phyloP scores from a whole-genome alignment of 2,888 invertebrate genomes.

The Peribatodes rhomboidaria region DNA sequence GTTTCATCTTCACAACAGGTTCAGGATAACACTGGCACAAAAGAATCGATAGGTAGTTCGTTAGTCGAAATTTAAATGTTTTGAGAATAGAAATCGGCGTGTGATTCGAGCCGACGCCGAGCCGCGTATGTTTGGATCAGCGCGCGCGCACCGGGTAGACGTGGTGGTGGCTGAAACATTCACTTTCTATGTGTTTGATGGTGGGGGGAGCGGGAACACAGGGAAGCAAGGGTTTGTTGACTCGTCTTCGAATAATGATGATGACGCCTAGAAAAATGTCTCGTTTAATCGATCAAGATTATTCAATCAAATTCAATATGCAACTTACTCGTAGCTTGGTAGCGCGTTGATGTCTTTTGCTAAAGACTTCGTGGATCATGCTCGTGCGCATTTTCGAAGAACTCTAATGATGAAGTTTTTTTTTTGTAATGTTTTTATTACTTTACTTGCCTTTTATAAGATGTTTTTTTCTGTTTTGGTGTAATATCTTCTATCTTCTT shows the following conservation, averaged over 20 bases:
- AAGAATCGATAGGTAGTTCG: conserved; percentile 48
- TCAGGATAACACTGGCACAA: conserved; percentile 73
- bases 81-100: conserved; percentile 62
- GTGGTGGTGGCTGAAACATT: conserved; percentile 67
- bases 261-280: neutral
- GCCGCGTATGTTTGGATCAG: conserved; percentile 74
- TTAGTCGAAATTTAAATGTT: conserved; percentile 48
- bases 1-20: conserved; percentile 61
- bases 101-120: conserved; percentile 73
- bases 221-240: conserved; percentile 82
- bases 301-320: neutral
- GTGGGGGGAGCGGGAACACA: conserved; percentile 74
- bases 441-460: too few relatives aligned
- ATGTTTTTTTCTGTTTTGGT: too few relatives aligned
- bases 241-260: conserved; percentile 50
- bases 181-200: conserved; percentile 76
- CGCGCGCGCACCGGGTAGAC: conserved; percentile 55
- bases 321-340: neutral
- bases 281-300: neutral
- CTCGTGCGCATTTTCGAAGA: too few relatives aligned
- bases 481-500: too few relatives aligned
- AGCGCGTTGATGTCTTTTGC: conserved; percentile 43
- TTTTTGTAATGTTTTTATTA: too few relatives aligned
- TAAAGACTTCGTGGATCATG: neutral
- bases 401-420: too few relatives aligned